Evolutionary conservation across 2,797 vertebrate genomes (phyloP).

Genomic region (Adelosebastes latens): DNA sequence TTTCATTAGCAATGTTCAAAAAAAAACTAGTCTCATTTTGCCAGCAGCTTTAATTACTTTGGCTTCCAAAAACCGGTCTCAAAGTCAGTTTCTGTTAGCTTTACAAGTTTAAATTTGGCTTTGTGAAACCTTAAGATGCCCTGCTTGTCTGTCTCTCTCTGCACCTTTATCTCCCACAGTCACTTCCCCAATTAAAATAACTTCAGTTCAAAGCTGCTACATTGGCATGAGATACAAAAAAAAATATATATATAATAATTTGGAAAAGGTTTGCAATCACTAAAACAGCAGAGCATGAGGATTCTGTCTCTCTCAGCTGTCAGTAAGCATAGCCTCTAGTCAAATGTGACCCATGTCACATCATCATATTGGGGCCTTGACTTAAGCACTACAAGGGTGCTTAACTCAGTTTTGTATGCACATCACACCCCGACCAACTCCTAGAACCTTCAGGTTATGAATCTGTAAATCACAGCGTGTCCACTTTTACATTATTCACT

Average conservation of each 20-base stretch:
- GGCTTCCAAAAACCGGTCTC: neutral
- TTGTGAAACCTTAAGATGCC: conserved; percentile 4
- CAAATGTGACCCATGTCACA: neutral
- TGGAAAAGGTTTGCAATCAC: neutral
- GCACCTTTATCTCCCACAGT: neutral
- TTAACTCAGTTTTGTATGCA: neutral
- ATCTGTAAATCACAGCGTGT: conserved; percentile 10
- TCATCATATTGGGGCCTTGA: neutral
- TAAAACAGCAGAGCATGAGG: neutral
- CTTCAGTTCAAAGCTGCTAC: conserved; percentile 8
- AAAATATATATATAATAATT: neutral
- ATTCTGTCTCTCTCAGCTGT: neutral
- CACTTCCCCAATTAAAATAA: neutral
- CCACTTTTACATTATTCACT: neutral
- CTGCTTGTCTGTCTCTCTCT: neutral
- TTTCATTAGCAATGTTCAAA: conserved; percentile 19
- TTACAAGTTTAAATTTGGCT: neutral
- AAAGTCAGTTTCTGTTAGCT: conserved; percentile 7
- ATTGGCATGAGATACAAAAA: neutral
- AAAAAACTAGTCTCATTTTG: neutral
- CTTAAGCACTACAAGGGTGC: neutral
- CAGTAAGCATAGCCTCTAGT: neutral
- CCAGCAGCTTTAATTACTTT: conserved; percentile 27
- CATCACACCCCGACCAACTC: neutral
- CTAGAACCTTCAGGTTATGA: neutral